Percentiles rank a stretch among this genome's conserved stretches.
phyloP scores from a whole-genome alignment of 2,113 vertebrate genomes.

The Callocephalon fimbriatum region DNA sequence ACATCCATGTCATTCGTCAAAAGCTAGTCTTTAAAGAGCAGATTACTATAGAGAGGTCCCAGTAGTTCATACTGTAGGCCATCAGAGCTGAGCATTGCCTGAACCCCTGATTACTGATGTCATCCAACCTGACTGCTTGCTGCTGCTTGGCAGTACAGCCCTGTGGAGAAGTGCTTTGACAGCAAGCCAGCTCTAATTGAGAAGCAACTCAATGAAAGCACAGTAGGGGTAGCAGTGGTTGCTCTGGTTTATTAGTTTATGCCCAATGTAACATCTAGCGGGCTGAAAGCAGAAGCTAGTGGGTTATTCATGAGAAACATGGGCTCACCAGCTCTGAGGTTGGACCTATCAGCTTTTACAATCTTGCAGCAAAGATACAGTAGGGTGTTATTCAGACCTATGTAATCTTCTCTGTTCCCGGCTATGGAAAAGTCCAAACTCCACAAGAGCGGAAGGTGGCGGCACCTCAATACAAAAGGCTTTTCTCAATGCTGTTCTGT shows the following conservation, averaged over 20 bases:
- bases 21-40: neutral
- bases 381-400: neutral
- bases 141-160: neutral
- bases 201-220: neutral
- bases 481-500: neutral
- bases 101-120: neutral
- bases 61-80: neutral
- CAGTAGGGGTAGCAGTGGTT: neutral
- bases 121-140: neutral
- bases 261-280: neutral
- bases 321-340: neutral
- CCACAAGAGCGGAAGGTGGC: neutral
- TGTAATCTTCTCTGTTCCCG: neutral
- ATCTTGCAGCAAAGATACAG: neutral
- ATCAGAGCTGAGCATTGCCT: neutral
- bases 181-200: neutral
- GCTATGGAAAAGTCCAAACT: neutral
- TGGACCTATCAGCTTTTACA: neutral
- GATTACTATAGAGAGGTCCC: neutral
- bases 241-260: neutral
- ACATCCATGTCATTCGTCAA: neutral
- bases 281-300: neutral
- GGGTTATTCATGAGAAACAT: neutral
- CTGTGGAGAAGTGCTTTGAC: neutral
- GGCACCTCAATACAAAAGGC: neutral